Base-by-base conservation (phyloP, 2,888 invertebrate species). In the Graphium colonna region DNA sequence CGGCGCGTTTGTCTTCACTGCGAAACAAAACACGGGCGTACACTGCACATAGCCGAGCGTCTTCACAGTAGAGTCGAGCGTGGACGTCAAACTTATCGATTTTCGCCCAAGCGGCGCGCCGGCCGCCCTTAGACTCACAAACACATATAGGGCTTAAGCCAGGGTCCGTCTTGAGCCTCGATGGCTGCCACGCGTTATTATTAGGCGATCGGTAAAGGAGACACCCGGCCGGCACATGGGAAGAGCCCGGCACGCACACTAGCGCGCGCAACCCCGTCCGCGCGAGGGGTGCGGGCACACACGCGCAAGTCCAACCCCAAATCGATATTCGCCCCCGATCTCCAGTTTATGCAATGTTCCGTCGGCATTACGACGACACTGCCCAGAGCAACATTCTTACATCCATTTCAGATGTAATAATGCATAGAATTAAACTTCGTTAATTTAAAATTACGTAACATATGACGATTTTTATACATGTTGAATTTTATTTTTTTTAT, bases 311-410 rank as follows among this genome's bases (percentile, higher is more conserved):
- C 75, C 61, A 74, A 53, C 80, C 85, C 81, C 71, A 76, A 76
- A 87, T 87, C 88, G 82, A 87, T 87, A 87, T 79, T 81, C 77
- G 73, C 73, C 70, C 71, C 74, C 74, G 67, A 77, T 73, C 71
- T 68, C 65, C 54, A 69, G 68, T 71, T 71, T 71, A 68, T 80
- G 76, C 73, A 77, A 81, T 69, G 74, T 48, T 78, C 74, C 71
- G 77, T 75, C 66, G 64, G 62, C 66, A 65, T 60, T 68, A 77
- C 69, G 77, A 77, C 77, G 70, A 66, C 73, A 69, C 60, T 62
- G 63, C 12, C n/a, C n/a, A 3, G n/a, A n/a, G 36, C 9, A 3
- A 12, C 36, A 12, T 36, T 36, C 36, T 9, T 33, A 33, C 33
- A 33, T 2, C 33, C 9, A 33, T 68, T 65, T 64, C 69, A 55